A percentile compares a stretch with the other conserved stretches of the same genome.
Conservation (phyloP, 2,888 invertebrate species). For the Leptopilina drosophilae region DNA sequence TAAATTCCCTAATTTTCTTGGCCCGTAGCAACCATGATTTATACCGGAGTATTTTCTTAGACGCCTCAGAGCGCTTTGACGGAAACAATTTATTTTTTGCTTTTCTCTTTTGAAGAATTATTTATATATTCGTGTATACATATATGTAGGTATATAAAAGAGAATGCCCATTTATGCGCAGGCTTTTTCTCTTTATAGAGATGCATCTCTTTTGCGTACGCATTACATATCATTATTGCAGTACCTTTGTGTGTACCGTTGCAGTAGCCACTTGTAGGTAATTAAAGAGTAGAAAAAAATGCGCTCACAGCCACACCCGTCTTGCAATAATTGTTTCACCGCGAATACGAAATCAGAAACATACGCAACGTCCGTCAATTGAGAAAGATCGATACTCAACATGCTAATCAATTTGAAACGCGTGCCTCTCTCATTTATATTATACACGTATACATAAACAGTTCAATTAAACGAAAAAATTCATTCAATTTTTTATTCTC, state of each 20-base stretch:
- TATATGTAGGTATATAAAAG: neutral
- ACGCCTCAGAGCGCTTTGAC: neutral
- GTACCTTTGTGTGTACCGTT: constrained; percentile 40
- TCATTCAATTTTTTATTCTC: neutral
- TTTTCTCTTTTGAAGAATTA: too few relatives aligned
- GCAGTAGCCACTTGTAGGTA: constrained; percentile 38
- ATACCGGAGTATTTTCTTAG: neutral
- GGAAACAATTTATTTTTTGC: neutral
- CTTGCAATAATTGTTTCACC: constrained; percentile 41
- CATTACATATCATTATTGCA: constrained; percentile 38
- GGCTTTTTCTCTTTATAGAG: constrained; percentile 16
- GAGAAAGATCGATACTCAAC: constrained; percentile 35
- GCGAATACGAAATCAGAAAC: constrained; percentile 27
- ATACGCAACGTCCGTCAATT: constrained; percentile 32
- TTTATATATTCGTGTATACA: too few relatives aligned
- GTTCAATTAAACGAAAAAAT: neutral
- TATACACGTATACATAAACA: too few relatives aligned
- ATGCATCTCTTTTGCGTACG: constrained; percentile 37
- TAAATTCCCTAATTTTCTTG: too few relatives aligned
- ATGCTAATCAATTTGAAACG: constrained; percentile 23
- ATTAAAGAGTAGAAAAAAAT: constrained; percentile 38
- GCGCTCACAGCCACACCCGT: constrained; percentile 39
- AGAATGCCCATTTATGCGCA: neutral
- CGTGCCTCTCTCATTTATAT: constrained; percentile 1
- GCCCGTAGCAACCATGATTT: too few relatives aligned